Base-by-base conservation (phyloP, 2,113 vertebrate genomes). In the Pterocles gutturalis region DNA sequence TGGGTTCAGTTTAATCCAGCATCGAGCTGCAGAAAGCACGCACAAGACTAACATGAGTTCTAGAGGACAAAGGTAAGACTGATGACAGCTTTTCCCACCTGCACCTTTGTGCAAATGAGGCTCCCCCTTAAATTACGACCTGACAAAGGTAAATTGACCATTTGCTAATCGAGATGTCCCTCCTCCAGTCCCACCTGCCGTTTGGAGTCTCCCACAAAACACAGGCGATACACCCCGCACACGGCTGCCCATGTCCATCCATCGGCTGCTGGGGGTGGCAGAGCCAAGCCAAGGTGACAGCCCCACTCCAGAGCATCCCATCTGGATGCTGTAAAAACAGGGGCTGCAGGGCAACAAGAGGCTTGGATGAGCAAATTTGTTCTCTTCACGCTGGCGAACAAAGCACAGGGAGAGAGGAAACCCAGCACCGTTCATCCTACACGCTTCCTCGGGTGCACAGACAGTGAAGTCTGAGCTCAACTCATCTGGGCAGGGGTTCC, bases 401-500 rank as follows among this genome's bases (percentile, higher is more conserved):
- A 58, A 81, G 21, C 15, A 11, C 20, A 46, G 3, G 5, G 16
- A 71, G 26, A 13, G 11, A 66, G 16, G 34, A 94, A 73, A 84
- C 3, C 9, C 55, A 71, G 72, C 33, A 28, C 43, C 25, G 57
- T 3, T 53, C 28, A 11, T 11, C 5, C 36, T 1, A 31, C 33
- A 9, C 0, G 0, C 0, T 9, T 65, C 38, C n/a, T 11, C 4
- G 11, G 53, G 25, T 2, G 15, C 1, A 48, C 8, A 34, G n/a
- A 36, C 17, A 43, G 34, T 3, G 17, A 29, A 49, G 8, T 29
- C 45, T 6, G 17, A 20, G 20, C 45, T 55, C 45, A 34, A 20
- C 25, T 33, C 33, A 34, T 11, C 53, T 41, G 69, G 61, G 14
- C 16, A 24, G 33, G 16, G 36, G 19, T 17, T 36, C 21, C n/a